Evolutionary conservation across 2,113 vertebrate genomes (phyloP), one percentile per base, ranked within the genome.

Genomic region (Xiphophorus hellerii): DNA sequence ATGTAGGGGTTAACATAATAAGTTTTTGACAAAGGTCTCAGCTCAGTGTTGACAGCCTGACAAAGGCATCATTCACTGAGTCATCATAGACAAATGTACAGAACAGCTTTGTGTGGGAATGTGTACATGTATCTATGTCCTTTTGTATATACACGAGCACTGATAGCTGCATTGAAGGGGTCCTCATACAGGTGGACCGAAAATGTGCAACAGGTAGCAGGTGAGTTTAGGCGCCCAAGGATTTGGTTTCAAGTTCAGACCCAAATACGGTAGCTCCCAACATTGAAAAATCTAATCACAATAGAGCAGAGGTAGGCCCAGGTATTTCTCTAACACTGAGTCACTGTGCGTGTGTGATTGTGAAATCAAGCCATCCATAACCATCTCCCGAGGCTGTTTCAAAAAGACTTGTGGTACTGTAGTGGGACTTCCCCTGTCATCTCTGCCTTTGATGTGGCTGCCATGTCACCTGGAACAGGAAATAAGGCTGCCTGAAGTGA

Each of bases 401-500:
- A 83, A 68, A 77, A 82, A 61, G 76, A 62, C 65, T 72, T n/a
- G 61, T 31, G 14, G 66, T 83, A 63, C 73, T 74, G 54, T 44
- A 2, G 78, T 81, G 80, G 88, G 87, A 86, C 85, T 91, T 80
- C 69, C 89, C 89, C 83, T 44, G 70, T 88, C 84, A 76, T 71
- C 67, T 68, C 31, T 2, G 9, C 37, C 83, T 92, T 91, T 91
- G 73, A 92, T 91, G 92, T 90, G 86, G 86, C 84, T 83, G 66
- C 66, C 64, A 17, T 89, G 90, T 91, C 87, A 88, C 89, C 66
- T 42, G 58, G 42, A 82, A 70, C 76, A 90, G 87, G 90, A 91
- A 88, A 81, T 63, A 44, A 77, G 73, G 54, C 62, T 75, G 79
- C 84, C 54, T 78, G 80, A 88, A 92, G 75, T 92, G 91, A 90